These are phyloP conservation scores for Chelonia mydas DNA, from an alignment of 2,797 vertebrate species.

Conservation along the genomic window DNA sequence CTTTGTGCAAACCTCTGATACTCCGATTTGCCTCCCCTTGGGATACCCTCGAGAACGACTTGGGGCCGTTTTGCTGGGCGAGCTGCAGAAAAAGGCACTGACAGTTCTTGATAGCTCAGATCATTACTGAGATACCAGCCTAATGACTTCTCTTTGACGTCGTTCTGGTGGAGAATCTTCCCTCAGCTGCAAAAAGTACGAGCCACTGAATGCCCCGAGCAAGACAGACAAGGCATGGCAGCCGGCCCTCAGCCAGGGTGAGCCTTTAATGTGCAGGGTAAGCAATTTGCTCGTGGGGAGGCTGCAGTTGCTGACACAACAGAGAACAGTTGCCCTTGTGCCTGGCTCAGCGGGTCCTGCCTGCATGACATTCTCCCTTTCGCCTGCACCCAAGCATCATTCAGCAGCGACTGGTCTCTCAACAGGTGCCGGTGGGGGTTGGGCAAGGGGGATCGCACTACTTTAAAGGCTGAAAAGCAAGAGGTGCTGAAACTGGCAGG, in stretches of 20 bases:
- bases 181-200: not conserved
- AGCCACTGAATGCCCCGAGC: not conserved
- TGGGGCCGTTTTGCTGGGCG: not conserved
- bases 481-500: not conserved
- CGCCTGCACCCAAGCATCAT: not conserved
- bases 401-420: not conserved
- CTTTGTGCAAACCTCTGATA: not conserved
- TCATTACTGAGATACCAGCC: not conserved
- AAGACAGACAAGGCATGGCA: not conserved
- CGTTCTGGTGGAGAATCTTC: not conserved
- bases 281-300: not conserved
- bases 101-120: too few relatives aligned
- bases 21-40: not conserved
- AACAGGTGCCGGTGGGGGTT: not conserved
- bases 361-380: not conserved
- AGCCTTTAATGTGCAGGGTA: not conserved
- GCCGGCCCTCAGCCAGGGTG: not conserved
- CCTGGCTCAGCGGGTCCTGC: not conserved
- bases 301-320: not conserved
- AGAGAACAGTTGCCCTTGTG: not conserved
- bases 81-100: too few relatives aligned
- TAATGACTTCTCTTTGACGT: not conserved
- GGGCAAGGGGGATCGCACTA: not conserved
- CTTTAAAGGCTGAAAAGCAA: not conserved
- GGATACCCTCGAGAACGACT: not conserved